Evolutionary conservation across 2,797 vertebrate genomes (phyloP).

Genomic region (Myotis vivesi): DNA sequence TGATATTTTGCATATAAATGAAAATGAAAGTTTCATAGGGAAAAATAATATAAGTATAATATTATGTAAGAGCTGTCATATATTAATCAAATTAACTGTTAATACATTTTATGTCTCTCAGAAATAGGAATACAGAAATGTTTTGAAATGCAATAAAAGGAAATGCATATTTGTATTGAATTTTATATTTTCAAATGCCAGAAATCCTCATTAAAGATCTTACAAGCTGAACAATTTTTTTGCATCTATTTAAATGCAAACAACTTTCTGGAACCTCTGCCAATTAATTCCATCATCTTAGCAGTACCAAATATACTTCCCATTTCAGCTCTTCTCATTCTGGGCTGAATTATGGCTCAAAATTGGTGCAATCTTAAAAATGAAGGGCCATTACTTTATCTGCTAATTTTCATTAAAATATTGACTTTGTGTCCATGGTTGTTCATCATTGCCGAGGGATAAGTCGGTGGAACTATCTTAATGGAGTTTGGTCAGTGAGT

Average conservation of each 20-base stretch:
- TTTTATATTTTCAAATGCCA: constrained; percentile 49
- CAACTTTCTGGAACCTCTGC: background rate
- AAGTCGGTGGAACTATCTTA: constrained; percentile 58
- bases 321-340: constrained; percentile 15
- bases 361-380: constrained; percentile 45
- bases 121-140: constrained; percentile 17
- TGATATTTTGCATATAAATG: background rate
- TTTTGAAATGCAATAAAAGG: constrained; percentile 48
- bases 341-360: constrained; percentile 24
- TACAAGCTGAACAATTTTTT: background rate
- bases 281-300: constrained; percentile 11
- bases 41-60: constrained; percentile 24
- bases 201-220: background rate
- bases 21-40: background rate
- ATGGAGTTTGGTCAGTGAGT: constrained; percentile 59
- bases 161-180: background rate
- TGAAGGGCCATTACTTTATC: constrained; percentile 59
- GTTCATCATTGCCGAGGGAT: constrained; percentile 50
- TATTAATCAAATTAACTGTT: constrained; percentile 49
- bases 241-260: background rate
- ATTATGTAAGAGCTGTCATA: background rate
- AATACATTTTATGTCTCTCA: constrained; percentile 39
- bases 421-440: constrained; percentile 66
- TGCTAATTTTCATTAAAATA: constrained; percentile 75
- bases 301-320: background rate